Evolutionary conservation across 2,888 invertebrate species (phyloP).

Genomic region (Myopa tessellatipennis): DNA sequence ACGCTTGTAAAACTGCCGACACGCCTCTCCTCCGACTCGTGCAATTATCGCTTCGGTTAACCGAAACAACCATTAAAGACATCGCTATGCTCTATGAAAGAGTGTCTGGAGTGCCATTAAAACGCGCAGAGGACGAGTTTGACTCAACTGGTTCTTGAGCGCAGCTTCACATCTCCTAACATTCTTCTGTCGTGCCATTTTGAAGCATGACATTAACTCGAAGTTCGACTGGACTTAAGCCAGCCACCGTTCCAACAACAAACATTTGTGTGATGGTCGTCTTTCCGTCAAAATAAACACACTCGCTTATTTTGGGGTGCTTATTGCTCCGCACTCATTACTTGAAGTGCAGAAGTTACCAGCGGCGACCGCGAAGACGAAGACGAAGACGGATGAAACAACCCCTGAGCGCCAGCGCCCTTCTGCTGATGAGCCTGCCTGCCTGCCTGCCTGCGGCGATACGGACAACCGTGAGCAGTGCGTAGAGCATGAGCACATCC

Average conservation of each 20-base stretch:
- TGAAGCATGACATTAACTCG: too few relatives aligned
- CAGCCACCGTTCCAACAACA: too few relatives aligned
- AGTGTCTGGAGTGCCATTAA: conserved; percentile 3
- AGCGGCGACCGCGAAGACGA: background rate
- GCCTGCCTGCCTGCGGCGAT: conserved; percentile 48
- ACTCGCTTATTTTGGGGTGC: conserved; percentile 43
- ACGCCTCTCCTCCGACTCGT: background rate
- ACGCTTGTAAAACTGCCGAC: background rate
- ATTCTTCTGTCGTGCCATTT: background rate
- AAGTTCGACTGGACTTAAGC: too few relatives aligned
- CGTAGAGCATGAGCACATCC: conserved; percentile 42
- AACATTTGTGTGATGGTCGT: too few relatives aligned
- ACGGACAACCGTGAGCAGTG: conserved; percentile 20
- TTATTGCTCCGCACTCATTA: conserved; percentile 17
- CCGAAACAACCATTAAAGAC: conserved; percentile 32
- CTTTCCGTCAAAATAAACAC: conserved; percentile 39
- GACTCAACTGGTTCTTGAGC: conserved; percentile 42
- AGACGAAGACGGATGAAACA: conserved; percentile 16
- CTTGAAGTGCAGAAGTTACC: conserved; percentile 25
- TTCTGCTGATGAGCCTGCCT: conserved; percentile 47
- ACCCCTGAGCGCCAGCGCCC: conserved; percentile 44
- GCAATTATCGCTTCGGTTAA: conserved; percentile 21
- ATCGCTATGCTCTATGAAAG: background rate
- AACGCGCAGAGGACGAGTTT: conserved; percentile 42
- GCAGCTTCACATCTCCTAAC: background rate